Conservation (phyloP, 2,888 invertebrate genomes). For the Gnatocerus cornutus region DNA sequence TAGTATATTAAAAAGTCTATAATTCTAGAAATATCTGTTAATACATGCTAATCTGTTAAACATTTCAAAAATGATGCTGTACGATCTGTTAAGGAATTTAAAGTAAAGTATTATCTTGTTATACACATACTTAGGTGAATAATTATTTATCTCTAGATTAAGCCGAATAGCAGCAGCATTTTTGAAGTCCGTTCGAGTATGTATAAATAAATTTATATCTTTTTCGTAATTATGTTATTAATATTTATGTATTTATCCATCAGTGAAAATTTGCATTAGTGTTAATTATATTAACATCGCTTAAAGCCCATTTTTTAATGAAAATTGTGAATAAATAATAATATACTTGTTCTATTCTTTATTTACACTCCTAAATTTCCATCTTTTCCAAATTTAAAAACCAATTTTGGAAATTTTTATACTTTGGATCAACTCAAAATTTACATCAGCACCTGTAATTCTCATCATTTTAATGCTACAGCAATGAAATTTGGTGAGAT, state of each 20-base stretch:
- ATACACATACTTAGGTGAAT: conserved; percentile 58
- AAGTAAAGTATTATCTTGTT: conserved; percentile 65
- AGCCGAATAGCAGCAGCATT: conserved; percentile 62
- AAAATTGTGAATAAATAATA: conserved; percentile 70
- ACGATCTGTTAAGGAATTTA: conserved; percentile 56
- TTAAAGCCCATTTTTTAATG: conserved; percentile 71
- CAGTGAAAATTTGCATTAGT: conserved; percentile 70
- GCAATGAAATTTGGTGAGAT: no score
- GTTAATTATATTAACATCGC: conserved; percentile 70
- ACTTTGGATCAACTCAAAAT: no score
- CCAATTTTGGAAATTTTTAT: no score
- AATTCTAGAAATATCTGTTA: conserved; percentile 58
- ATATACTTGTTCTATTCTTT: conserved; percentile 48
- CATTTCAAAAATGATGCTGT: conserved; percentile 65
- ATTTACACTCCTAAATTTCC: conserved; percentile 4
- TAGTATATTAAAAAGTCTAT: conserved; percentile 47
- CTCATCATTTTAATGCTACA: no score
- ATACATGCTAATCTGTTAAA: conserved; percentile 57
- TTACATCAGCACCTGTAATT: no score
- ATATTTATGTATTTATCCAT: conserved; percentile 69
- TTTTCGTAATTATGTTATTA: conserved; percentile 67
- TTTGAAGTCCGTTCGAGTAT: conserved; percentile 62
- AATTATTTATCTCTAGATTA: conserved; percentile 64
- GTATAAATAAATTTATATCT: conserved; percentile 65
- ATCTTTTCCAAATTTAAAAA: no score